These are phyloP conservation scores for Muricea muricata DNA, from an alignment of 92 coral and sea anemone species.

Conservation along the genomic window DNA sequence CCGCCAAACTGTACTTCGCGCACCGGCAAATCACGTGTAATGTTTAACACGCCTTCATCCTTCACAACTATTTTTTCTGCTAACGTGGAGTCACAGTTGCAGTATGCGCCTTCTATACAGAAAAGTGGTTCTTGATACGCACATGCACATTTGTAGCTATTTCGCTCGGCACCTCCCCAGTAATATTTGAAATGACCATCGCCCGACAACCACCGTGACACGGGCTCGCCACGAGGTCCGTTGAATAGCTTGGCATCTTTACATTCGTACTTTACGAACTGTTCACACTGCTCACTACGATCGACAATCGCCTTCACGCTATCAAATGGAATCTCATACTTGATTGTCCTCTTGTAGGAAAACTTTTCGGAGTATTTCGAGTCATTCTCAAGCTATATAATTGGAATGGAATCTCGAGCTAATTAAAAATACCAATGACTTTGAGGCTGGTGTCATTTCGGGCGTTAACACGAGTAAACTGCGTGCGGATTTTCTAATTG, in stretches of 20 bases:
- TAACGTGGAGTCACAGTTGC: slow-evolving; percentile 19
- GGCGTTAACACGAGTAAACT: too few species aligned
- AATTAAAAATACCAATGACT: too few species aligned
- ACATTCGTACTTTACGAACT: slow-evolving; percentile 27
- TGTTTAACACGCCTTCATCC: slow-evolving; percentile 29
- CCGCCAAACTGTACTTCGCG: slow-evolving; percentile 36
- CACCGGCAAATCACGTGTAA: slow-evolving; percentile 41
- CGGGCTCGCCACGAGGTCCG: slow-evolving; percentile 11
- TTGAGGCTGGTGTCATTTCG: too few species aligned
- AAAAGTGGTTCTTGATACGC: not conserved
- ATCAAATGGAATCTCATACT: slow-evolving; percentile 17
- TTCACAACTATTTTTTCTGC: not conserved
- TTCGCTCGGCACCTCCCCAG: slow-evolving; percentile 40
- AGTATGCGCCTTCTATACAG: not conserved
- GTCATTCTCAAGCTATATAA: too few species aligned
- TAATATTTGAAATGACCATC: slow-evolving; percentile 44
- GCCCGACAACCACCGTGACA: slow-evolving; percentile 32
- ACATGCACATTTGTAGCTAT: slow-evolving; percentile 43
- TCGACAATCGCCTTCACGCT: slow-evolving; percentile 24
- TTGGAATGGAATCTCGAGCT: too few species aligned
- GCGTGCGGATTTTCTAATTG: too few species aligned
- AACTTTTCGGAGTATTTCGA: not conserved
- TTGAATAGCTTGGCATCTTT: slow-evolving; percentile 26
- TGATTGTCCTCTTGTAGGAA: slow-evolving; percentile 24
- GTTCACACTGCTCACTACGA: slow-evolving; percentile 25